A percentile compares a stretch with the other conserved stretches of the same genome.
Evolutionary conservation across 1,140 invertebrate genomes (phyloP).

Genomic region (Brachionus asplanchnoidis): DNA sequence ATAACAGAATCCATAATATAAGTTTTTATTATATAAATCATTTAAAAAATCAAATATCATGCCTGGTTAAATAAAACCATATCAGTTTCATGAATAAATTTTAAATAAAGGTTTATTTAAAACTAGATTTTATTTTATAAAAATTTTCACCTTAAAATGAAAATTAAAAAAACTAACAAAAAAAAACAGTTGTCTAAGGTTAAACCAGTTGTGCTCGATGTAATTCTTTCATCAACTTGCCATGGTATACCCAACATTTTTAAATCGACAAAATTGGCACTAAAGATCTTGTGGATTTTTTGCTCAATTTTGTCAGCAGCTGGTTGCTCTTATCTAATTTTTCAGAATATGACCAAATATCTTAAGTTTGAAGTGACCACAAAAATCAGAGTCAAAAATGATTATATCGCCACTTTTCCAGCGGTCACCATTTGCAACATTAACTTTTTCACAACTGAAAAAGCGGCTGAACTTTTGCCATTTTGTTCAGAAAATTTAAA

Average conservation of each 20-base stretch:
- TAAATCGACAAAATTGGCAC: neutral
- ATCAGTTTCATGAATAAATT: too few relatives aligned
- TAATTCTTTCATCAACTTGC: neutral
- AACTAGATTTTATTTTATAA: too few relatives aligned
- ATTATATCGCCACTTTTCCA: neutral
- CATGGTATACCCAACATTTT: constrained; percentile 36
- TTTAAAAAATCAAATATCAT: too few relatives aligned
- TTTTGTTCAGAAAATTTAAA: neutral
- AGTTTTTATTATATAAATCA: too few relatives aligned
- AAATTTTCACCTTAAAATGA: too few relatives aligned
- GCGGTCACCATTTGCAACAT: constrained; percentile 1
- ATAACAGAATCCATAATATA: too few relatives aligned
- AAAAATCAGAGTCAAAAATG: neutral
- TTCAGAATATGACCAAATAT: neutral
- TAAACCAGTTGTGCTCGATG: neutral
- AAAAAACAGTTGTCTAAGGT: neutral
- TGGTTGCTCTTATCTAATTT: neutral
- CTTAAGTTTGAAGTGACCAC: neutral
- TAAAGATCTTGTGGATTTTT: neutral
- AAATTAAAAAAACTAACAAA: neutral
- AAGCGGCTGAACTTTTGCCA: neutral
- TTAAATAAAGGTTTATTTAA: too few relatives aligned
- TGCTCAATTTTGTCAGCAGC: neutral
- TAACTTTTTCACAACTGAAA: neutral
- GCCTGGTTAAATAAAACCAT: too few relatives aligned